Percentiles rank a stretch among this genome's conserved stretches.
Evolutionary conservation across 2,888 invertebrate genomes (phyloP).

Genomic region (Torymus aiolomorphi): DNA sequence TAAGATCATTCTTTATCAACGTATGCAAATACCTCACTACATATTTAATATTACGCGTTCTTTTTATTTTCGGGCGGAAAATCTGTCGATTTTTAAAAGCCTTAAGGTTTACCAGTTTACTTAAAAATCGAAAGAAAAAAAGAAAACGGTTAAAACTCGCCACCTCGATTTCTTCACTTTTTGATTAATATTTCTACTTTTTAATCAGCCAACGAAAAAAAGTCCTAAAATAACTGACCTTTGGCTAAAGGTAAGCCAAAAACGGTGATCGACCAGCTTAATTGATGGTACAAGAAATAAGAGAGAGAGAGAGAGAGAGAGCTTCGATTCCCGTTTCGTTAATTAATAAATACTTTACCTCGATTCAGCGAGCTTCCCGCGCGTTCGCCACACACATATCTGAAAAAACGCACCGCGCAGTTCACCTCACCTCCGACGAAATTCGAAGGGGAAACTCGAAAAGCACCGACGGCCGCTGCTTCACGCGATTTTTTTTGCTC

Average conservation of each 20-base stretch:
- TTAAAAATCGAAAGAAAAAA: too few species aligned
- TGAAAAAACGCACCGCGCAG: background rate
- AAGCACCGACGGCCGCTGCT: conserved; percentile 1
- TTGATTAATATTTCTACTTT: background rate
- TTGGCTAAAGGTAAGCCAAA: background rate
- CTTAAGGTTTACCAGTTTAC: too few species aligned
- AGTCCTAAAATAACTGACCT: background rate
- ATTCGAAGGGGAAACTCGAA: conserved; percentile 17
- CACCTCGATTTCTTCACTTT: conserved; percentile 1
- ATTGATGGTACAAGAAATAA: conserved; percentile 18
- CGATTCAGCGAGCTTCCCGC: conserved; percentile 10
- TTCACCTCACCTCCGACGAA: background rate
- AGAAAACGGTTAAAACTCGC: too few species aligned
- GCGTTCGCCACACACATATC: background rate
- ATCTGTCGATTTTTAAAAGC: too few species aligned
- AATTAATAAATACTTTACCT: conserved; percentile 26
- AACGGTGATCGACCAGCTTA: background rate
- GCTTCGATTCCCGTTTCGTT: conserved; percentile 1
- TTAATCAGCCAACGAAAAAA: background rate
- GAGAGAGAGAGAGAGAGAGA: background rate
- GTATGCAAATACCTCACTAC: too few species aligned
- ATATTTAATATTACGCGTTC: too few species aligned
- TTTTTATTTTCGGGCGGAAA: too few species aligned
- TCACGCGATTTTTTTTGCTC: conserved; percentile 11
- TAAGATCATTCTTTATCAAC: too few species aligned